These are phyloP conservation scores for Aporophyla lueneburgensis DNA, from an alignment of 2,888 invertebrate genomes.

Conservation along the genomic window DNA sequence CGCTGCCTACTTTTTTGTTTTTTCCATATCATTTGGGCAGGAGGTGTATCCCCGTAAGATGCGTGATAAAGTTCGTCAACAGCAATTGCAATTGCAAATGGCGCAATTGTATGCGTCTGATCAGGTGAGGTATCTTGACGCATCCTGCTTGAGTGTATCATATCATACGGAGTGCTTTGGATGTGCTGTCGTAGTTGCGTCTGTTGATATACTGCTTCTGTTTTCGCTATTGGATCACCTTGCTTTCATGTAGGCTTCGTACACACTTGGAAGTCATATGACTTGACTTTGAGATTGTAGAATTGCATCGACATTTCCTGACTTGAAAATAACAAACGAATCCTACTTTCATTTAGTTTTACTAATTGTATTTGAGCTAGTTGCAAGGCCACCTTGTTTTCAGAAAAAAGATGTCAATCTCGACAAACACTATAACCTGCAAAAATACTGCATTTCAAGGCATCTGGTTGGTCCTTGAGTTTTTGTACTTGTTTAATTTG, in stretches of 20 bases:
- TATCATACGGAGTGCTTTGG: slow-evolving; percentile 87
- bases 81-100: slow-evolving; percentile 92
- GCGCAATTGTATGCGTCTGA: slow-evolving; percentile 90
- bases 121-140: slow-evolving; percentile 89
- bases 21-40: slow-evolving; percentile 92
- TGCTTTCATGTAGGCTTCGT: slow-evolving; percentile 79
- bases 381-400: slow-evolving; percentile 59
- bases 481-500: background rate
- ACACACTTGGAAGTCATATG: slow-evolving; percentile 58
- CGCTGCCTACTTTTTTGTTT: slow-evolving; percentile 90
- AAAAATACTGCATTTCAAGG: slow-evolving; percentile 26
- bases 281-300: slow-evolving; percentile 47
- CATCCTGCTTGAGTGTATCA: slow-evolving; percentile 86
- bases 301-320: slow-evolving; percentile 61
- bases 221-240: slow-evolving; percentile 79
- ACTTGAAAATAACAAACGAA: slow-evolving; percentile 62
- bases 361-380: slow-evolving; percentile 69
- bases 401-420: slow-evolving; percentile 21
- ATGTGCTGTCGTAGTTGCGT: slow-evolving; percentile 88
- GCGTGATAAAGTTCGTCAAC: slow-evolving; percentile 94
- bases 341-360: slow-evolving; percentile 59
- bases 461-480: slow-evolving; percentile 31
- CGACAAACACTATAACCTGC: slow-evolving; percentile 7
- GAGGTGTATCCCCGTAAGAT: slow-evolving; percentile 95
- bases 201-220: slow-evolving; percentile 80